Evolutionary conservation across 2,797 vertebrate genomes (phyloP).

Genomic region (Brachymystax lenok): DNA sequence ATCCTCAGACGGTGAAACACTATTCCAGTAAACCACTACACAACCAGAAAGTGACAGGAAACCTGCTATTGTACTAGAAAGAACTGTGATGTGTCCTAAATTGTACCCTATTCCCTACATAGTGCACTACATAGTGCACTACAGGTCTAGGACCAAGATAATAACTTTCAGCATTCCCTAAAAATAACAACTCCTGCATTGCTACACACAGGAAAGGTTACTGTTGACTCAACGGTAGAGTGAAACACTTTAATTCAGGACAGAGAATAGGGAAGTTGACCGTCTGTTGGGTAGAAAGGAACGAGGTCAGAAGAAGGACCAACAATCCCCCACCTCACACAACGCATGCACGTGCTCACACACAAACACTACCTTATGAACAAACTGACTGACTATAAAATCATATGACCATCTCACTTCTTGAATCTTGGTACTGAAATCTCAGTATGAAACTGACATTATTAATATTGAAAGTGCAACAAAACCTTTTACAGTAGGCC

Average conservation of each 20-base stretch:
- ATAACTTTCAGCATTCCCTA: neutral
- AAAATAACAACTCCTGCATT: constrained; percentile 13
- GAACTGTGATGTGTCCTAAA: neutral
- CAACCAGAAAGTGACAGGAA: constrained; percentile 58
- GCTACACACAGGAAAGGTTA: constrained; percentile 4
- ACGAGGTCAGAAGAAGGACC: constrained; percentile 25
- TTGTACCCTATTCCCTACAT: neutral
- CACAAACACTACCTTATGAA: neutral
- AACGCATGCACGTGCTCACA: too few species aligned
- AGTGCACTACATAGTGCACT: neutral
- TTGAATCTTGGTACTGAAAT: neutral
- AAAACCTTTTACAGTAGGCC: neutral
- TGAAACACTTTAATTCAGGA: constrained; percentile 15
- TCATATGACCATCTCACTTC: constrained; percentile 1
- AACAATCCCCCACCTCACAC: constrained; percentile 11
- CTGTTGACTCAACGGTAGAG: constrained; percentile 6
- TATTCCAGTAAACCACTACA: constrained; percentile 50
- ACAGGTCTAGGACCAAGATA: neutral
- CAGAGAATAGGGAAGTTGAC: constrained; percentile 43
- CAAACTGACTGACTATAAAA: neutral
- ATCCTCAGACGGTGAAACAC: constrained; percentile 51
- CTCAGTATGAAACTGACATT: neutral
- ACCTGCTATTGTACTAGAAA: constrained; percentile 52
- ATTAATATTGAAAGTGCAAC: neutral
- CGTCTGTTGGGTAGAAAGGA: constrained; percentile 23